A percentile compares a stretch with the other conserved stretches of the same genome.
Evolutionary conservation across 2,888 invertebrate species (phyloP).

Genomic region (Scrobipalpa costella): DNA sequence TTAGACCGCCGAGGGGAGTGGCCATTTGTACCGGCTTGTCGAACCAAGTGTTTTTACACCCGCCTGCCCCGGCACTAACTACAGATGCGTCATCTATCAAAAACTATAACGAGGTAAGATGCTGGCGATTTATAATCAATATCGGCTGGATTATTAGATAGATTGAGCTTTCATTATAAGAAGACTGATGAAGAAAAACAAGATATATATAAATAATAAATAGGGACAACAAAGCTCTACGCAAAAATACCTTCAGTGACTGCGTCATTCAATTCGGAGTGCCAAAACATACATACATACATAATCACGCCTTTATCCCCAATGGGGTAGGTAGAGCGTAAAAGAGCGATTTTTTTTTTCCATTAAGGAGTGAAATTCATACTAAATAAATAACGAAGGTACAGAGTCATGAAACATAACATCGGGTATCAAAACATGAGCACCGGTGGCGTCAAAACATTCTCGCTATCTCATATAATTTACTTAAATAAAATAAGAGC

Average conservation of each 20-base stretch:
- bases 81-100: conserved; percentile 76
- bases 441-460: neutral
- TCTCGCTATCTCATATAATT: conserved; percentile 16
- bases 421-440: neutral
- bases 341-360: no score
- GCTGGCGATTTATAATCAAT: conserved; percentile 74
- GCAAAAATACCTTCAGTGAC: no score
- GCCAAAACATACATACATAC: no score
- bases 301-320: no score
- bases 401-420: no score
- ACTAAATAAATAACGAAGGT: no score
- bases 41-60: conserved; percentile 76
- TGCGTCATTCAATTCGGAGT: no score
- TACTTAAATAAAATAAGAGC: conserved; percentile 35
- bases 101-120: conserved; percentile 78
- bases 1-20: conserved; percentile 77
- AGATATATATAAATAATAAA: neutral
- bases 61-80: conserved; percentile 33
- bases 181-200: neutral
- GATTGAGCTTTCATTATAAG: neutral
- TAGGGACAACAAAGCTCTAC: no score
- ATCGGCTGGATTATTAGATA: conserved; percentile 35
- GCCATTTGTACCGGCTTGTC: conserved; percentile 76
- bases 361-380: no score
- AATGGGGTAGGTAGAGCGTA: no score